A percentile compares a stretch with the other conserved stretches of the same genome.
Evolutionary conservation across 2,888 invertebrate genomes (phyloP).

Genomic region (Bedellia somnulentella): DNA sequence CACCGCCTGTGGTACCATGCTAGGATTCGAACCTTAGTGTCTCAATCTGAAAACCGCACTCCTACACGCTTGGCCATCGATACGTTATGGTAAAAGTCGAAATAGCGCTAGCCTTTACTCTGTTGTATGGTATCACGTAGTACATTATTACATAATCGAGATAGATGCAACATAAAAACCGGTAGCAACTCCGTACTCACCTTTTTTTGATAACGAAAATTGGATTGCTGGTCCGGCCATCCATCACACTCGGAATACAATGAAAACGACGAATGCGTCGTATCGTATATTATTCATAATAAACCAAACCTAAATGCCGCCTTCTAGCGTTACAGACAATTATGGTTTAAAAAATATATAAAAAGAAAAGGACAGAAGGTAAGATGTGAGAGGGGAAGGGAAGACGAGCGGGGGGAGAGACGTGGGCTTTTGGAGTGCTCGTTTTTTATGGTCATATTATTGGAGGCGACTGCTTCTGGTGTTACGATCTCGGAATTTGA

Average conservation of each 20-base stretch:
- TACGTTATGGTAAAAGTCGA: not conserved
- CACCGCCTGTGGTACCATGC: constrained; percentile 48
- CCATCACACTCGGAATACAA: no score
- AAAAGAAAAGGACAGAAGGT: constrained; percentile 12
- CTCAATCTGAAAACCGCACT: constrained; percentile 1
- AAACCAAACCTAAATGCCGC: constrained; percentile 29
- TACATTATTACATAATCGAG: no score
- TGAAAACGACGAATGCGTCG: no score
- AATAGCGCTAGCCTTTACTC: not conserved
- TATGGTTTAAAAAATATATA: constrained; percentile 32
- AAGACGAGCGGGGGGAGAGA: constrained; percentile 35
- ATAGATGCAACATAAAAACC: no score
- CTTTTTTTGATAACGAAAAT: no score
- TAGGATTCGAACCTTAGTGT: constrained; percentile 24
- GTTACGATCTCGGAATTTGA: constrained; percentile 56
- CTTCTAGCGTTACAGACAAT: constrained; percentile 50
- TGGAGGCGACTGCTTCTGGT: constrained; percentile 56
- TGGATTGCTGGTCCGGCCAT: no score
- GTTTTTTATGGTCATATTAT: constrained; percentile 57
- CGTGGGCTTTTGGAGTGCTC: constrained; percentile 34
- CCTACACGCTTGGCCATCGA: not conserved
- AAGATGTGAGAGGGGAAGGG: constrained; percentile 9
- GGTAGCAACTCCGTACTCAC: no score
- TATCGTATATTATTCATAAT: no score
- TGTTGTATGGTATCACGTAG: no score